A percentile compares a stretch with the other conserved stretches of the same genome.
These are phyloP conservation scores for Andrena bucephala DNA, from an alignment of 2,888 invertebrate genomes.

Conservation along the genomic window DNA sequence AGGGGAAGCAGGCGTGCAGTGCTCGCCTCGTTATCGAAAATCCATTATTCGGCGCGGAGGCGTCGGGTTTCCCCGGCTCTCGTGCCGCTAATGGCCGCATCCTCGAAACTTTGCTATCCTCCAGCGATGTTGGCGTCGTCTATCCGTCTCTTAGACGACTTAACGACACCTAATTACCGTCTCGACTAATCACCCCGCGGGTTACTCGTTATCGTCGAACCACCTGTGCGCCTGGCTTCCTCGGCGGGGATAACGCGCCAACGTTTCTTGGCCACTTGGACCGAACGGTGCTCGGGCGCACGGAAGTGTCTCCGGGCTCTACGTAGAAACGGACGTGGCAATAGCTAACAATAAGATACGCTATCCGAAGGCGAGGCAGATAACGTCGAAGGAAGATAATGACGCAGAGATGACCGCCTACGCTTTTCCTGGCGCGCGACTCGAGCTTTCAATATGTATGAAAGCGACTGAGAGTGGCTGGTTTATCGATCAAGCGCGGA, in stretches of 20 bases:
- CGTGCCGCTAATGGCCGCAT: constrained; percentile 51
- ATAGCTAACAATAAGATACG: constrained; percentile 47
- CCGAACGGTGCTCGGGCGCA: neutral
- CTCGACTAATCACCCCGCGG: constrained; percentile 33
- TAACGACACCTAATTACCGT: constrained; percentile 40
- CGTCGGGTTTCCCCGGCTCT: constrained; percentile 31
- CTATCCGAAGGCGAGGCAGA: constrained; percentile 45
- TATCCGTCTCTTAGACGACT: constrained; percentile 28
- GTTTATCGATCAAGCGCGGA: neutral
- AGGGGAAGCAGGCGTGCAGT: constrained; percentile 11
- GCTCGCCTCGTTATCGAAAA: constrained; percentile 65
- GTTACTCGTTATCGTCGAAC: constrained; percentile 9
- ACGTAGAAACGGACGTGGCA: constrained; percentile 29
- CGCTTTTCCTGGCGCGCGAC: constrained; percentile 47
- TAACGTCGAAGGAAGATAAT: constrained; percentile 39
- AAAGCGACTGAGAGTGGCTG: no score
- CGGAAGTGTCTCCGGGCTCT: constrained; percentile 15
- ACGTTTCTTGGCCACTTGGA: neutral
- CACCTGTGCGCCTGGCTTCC: neutral
- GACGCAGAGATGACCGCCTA: constrained; percentile 22
- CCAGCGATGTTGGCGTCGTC: neutral
- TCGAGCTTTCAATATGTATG: constrained; percentile 4
- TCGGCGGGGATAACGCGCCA: neutral
- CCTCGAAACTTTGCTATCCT: constrained; percentile 46
- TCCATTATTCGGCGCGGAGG: constrained; percentile 57